Base-by-base conservation (phyloP, 2,888 invertebrate genomes). In the Tipula unca region DNA sequence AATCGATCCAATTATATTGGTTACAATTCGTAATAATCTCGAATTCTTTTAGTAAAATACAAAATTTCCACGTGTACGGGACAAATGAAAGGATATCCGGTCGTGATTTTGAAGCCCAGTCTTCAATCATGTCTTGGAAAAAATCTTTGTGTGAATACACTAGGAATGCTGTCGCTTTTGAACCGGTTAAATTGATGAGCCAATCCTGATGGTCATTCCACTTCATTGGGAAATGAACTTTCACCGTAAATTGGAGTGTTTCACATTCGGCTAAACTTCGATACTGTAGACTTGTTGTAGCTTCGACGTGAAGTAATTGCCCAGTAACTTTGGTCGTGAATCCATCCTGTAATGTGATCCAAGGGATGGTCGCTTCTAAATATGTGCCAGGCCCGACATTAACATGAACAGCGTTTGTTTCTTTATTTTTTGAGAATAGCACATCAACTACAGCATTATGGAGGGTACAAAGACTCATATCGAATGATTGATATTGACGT, bases 1-100 rank as follows among this genome's bases (percentile, higher is more conserved):
- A 99, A 91, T 99, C 99, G 87, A 99, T 96, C 99, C 99, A 99
- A 91, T 99, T 99, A 90, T 97, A 97, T 90, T 99, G 97, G 91
- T 99, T 99, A 89, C 97, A 95, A 17, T 97, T 92, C 82, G 98
- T 96, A 0, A 99, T 93, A 17, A 99, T 93, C 91, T 99, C 98
- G 91, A 99, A 98, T 91, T 99, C 98, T 90, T 99, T 98, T 29
- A 98, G 91, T 8, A 97, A 92, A 86, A 99, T 92, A 87, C 95
- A 96, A 88, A 99, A 96, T 89, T 96, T 95, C 96, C 98, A 99
- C 0, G 98, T 98, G 90, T 98, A 99, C 1, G 99, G 99, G 85
- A 99, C 96, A 91, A 99, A 99, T 89, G 96, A 95, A 86, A 97
- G 92, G 86, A 99, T 94, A 90, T 99, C 99, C 0, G 99, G 97